phyloP scores from a whole-genome alignment of 2,888 invertebrate species.

The Dryococelus australis region DNA sequence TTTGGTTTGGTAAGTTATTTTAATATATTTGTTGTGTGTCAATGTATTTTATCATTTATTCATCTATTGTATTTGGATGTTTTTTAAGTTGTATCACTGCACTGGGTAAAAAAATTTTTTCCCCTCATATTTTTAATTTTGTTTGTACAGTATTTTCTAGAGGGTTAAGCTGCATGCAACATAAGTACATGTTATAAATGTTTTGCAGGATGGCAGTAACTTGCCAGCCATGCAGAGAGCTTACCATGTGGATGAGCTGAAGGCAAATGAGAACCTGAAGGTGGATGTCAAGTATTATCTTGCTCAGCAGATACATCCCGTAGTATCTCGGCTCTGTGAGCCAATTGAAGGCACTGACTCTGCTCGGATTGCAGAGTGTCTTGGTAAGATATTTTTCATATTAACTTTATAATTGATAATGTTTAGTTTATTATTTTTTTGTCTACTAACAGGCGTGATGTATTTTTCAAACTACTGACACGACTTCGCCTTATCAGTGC shows the following conservation, averaged over 20 bases:
- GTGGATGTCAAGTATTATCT: constrained; percentile 92
- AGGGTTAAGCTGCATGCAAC: no score
- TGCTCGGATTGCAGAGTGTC: constrained; percentile 85
- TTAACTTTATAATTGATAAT: no score
- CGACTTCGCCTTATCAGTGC: neutral
- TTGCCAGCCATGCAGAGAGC: constrained; percentile 87
- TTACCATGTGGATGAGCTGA: constrained; percentile 92
- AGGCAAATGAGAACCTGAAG: constrained; percentile 70
- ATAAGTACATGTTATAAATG: neutral
- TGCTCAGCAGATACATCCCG: constrained; percentile 94
- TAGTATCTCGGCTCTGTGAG: constrained; percentile 92
- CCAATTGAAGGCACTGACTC: constrained; percentile 95
- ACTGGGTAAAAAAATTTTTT: no score
- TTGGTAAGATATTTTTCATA: constrained; percentile 66
- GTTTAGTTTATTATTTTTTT: neutral
- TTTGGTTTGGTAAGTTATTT: no score
- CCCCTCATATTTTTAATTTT: no score
- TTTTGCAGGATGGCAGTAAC: constrained; percentile 72
- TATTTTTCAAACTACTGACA: neutral
- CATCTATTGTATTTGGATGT: no score
- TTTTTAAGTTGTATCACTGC: no score
- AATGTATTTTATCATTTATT: no score
- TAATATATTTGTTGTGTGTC: no score
- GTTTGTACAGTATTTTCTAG: no score
- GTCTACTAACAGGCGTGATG: neutral